Evolutionary conservation across 2,113 vertebrate genomes (phyloP).

Genomic region (Xenopus borealis): DNA sequence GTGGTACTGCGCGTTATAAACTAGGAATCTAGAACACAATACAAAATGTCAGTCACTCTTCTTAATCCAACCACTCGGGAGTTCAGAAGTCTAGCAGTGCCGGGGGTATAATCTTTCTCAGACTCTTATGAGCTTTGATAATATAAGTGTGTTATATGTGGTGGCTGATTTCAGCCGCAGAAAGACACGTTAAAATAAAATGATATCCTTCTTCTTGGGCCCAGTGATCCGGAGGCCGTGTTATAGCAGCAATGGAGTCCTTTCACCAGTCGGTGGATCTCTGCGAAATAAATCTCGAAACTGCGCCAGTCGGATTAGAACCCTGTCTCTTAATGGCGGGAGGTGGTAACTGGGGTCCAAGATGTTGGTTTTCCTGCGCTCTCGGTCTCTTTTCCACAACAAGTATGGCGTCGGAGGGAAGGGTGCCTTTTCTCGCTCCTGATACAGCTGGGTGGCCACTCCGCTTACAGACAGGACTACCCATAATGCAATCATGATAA

Average conservation of each 20-base stretch:
- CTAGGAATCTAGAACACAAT: too few relatives aligned
- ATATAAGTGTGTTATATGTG: too few relatives aligned
- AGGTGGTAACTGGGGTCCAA: constrained; percentile 90
- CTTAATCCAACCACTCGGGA: too few relatives aligned
- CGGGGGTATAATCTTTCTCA: too few relatives aligned
- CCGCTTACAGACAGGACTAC: constrained; percentile 75
- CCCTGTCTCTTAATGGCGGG: constrained; percentile 74
- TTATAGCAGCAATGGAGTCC: constrained; percentile 87
- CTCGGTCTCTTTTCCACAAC: constrained; percentile 82
- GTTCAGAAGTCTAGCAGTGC: too few relatives aligned
- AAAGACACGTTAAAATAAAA: too few relatives aligned
- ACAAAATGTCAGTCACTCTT: too few relatives aligned
- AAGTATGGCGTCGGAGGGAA: constrained; percentile 90
- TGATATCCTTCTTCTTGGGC: too few relatives aligned
- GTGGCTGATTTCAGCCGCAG: too few relatives aligned
- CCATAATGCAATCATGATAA: constrained; percentile 81
- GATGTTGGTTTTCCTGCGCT: constrained; percentile 88
- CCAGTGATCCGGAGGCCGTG: too few relatives aligned
- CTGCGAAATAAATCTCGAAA: constrained; percentile 65
- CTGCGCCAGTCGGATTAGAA: constrained; percentile 61
- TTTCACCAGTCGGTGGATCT: constrained; percentile 72
- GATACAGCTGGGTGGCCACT: constrained; percentile 76
- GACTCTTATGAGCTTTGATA: too few relatives aligned
- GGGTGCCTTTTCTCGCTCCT: constrained; percentile 70
- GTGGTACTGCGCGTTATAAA: too few relatives aligned